These are phyloP conservation scores for Anneissia japonica DNA, from an alignment of 35 echinoderm and acorn worm species.

Conservation along the genomic window DNA sequence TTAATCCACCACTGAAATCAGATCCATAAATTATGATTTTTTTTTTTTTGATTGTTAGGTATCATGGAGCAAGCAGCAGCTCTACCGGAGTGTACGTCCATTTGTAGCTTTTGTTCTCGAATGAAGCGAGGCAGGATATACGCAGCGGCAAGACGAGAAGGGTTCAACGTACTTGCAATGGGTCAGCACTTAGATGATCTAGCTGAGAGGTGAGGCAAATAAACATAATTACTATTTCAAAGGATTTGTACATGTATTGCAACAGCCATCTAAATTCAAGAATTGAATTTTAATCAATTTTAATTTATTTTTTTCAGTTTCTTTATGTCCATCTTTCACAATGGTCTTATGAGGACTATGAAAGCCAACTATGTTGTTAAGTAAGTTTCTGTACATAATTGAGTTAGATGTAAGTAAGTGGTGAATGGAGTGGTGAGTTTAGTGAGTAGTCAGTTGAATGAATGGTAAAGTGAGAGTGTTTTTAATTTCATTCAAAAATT, in stretches of 20 bases:
- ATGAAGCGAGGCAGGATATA: conserved; percentile 92
- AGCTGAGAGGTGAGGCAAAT: conserved; percentile 55
- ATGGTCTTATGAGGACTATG: conserved; percentile 84
- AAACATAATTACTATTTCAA: neutral
- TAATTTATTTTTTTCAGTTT: conserved; percentile 43
- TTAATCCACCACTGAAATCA: too few relatives aligned
- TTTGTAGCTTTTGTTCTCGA: conserved; percentile 95
- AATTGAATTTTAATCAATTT: too few relatives aligned
- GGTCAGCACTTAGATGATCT: conserved; percentile 94
- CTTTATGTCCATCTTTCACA: conserved; percentile 93
- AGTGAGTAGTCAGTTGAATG: too few relatives aligned
- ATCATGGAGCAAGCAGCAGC: conserved; percentile 84
- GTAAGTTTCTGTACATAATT: conserved; percentile 35
- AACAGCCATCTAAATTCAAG: too few relatives aligned
- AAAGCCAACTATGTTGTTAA: conserved; percentile 95
- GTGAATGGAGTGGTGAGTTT: too few relatives aligned
- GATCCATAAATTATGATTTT: too few relatives aligned
- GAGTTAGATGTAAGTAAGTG: too few relatives aligned
- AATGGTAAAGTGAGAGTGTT: too few relatives aligned
- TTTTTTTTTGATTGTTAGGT: conserved; percentile 57
- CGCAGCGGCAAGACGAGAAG: conserved; percentile 73
- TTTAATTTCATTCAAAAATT: too few relatives aligned
- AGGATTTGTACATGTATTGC: too few relatives aligned
- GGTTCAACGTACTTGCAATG: conserved; percentile 97
- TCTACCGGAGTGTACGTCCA: conserved; percentile 77